These are phyloP conservation scores for Cephus spinipes DNA, from an alignment of 2,888 invertebrate genomes.

Conservation along the genomic window DNA sequence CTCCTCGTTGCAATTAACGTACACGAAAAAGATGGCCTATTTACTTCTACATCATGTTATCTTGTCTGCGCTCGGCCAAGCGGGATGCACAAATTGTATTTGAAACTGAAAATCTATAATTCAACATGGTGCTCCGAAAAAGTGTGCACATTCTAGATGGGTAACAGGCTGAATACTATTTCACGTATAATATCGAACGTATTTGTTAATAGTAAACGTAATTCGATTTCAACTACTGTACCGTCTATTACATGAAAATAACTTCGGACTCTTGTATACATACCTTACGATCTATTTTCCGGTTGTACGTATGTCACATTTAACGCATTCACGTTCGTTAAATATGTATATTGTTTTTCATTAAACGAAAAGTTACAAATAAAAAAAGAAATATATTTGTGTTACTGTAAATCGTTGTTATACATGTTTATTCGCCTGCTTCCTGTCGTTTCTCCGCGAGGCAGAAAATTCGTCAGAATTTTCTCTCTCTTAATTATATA, in stretches of 20 bases:
- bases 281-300: not conserved
- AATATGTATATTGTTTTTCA: constrained; percentile 38
- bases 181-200: not conserved
- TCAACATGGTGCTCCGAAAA: not conserved
- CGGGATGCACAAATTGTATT: not conserved
- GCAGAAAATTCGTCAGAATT: not conserved
- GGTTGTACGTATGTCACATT: not conserved
- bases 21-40: not conserved
- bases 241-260: not conserved
- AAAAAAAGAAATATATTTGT: constrained; percentile 39
- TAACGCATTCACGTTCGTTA: constrained; percentile 16
- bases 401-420: constrained; percentile 31
- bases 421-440: not conserved
- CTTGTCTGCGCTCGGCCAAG: not conserved
- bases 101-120: not conserved
- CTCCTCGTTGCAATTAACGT: not conserved
- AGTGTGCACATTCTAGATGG: not conserved
- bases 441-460: not conserved
- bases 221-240: constrained; percentile 1
- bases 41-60: not conserved
- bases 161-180: not conserved
- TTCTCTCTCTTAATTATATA: not conserved
- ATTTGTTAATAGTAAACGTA: not conserved
- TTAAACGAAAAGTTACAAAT: constrained; percentile 19
- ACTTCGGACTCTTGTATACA: not conserved